Evolutionary conservation across 30 jellyfish, hydroid and myxozoan genomes (phyloP), one percentile per base, ranked within the genome.

Genomic region (Hydractinia echinata): DNA sequence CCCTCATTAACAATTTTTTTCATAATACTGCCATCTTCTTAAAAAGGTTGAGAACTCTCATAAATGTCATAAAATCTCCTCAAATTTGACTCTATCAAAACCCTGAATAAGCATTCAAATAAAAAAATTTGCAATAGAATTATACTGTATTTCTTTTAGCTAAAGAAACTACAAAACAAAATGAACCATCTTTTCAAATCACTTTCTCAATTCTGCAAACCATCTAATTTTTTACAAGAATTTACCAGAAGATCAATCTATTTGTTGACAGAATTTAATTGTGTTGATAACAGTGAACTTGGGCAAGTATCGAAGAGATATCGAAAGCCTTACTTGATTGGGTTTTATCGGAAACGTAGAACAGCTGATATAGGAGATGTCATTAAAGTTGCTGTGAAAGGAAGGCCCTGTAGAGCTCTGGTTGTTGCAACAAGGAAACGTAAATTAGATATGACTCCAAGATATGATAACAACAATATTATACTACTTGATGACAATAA

Each of bases 351-450:
- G 9, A 86, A 93, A 51, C 87, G 96, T 19, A 87, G 89, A 73
- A 93, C 99, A 8, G 99, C 99, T 8, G 99, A 87, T 62, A 87
- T 93, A 30, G 99, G 99, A 55, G 99, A 93, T 77, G 82, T 93
- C 30, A 87, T 93, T 4, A 82, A 79, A 79, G 96, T 93, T 52
- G 99, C 99, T 10, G 95, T 86, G 7, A 91, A 86, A 76, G 99
- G 99, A 51, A 80, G 84, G 72, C 95, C 99, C 15, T 79, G 95
- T 80, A 93, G 84, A 72, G 99, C 99, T 4, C 71, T 93, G 67
- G 96, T 93, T 83, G 99, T 93, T n/a, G 89, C 92, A 51, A 93
- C 99, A 61, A 61, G 99, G 74, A 93, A 87, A 66, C 96, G 91
- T 50, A 93, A 93, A 67, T 14, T 68, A 16, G 89, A 87, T 39